Conservation (phyloP, 2,888 invertebrate genomes). For the Xylophagus ater region DNA sequence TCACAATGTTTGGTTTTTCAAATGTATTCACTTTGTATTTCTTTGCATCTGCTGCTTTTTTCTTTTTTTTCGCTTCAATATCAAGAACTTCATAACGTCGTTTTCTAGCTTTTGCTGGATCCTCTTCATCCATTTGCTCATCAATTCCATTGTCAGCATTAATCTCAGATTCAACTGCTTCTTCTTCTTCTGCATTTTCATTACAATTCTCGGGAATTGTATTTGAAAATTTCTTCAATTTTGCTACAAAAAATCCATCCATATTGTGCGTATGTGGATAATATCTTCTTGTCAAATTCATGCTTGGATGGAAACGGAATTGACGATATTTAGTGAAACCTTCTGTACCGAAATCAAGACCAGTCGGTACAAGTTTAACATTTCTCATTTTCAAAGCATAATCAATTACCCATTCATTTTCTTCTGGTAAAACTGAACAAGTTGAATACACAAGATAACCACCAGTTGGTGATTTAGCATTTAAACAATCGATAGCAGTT, state of each 20-base stretch:
- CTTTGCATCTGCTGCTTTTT: no score
- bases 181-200: conserved; percentile 35
- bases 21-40: no score
- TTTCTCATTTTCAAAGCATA: conserved; percentile 87
- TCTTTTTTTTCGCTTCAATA: no score
- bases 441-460: conserved; percentile 98
- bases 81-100: no score
- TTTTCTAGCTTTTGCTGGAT: no score
- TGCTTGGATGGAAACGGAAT: conserved; percentile 76
- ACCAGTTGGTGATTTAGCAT: conserved; percentile 83
- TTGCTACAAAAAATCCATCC: conserved; percentile 99
- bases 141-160: no score
- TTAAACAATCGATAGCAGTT: conserved; percentile 93
- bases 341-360: conserved; percentile 88
- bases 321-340: conserved; percentile 86
- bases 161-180: no score
- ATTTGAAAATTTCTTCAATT: conserved; percentile 92
- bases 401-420: conserved; percentile 96
- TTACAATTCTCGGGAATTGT: conserved; percentile 44
- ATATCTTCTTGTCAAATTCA: conserved; percentile 79
- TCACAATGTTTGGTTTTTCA: no score
- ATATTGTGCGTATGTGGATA: conserved; percentile 98
- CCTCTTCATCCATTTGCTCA: no score
- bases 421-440: conserved; percentile 94
- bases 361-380: conserved; percentile 88